Base-by-base conservation (phyloP, 2,113 vertebrate species). In the Paratilapia polleni region DNA sequence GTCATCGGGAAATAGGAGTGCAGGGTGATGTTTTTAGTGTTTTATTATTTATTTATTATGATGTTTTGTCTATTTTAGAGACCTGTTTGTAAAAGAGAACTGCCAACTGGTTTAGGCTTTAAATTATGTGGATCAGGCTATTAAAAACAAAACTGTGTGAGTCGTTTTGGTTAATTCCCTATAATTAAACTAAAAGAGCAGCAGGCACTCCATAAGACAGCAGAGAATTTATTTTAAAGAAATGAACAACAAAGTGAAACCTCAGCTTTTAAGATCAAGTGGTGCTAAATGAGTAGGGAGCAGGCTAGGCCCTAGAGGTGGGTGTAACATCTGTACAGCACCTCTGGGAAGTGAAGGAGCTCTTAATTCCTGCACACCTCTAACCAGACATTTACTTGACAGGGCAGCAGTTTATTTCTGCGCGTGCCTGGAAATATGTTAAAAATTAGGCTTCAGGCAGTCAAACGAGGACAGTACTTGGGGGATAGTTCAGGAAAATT, bases 301-400 rank as follows among this genome's bases (percentile, higher is more conserved):
- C 43, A 26, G 68, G 1, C 68, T 73, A 31, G 68, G 68, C 68
- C 47, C 26, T 9, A 34, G 47, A 73, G 68, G 68, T 41, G 47
- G 68, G 47, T 54, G 26, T 73, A 73, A 73, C 68, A 73, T 73
- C 68, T 73, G 68, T n/a, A 34, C 26, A 73, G 68, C 47, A 54
- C 68, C 47, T 73, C 68, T 73, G 68, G 47, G 68, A 54, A 52
- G 43, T 31, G 66, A 52, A 73, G 68, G 24, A 34, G 47, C 19
- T 73, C 26, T 73, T 47, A 73, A n/a, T 73, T 54, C 68, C 68
- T 54, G 47, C 4, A 31, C 68, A 34, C 68, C 68, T 34, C 68
- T 73, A 54, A 73, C 68, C 68, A 73, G 20, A 19, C 47, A n/a
- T 73, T 54, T 52, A 47, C 24, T 52, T 54, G 47, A 54, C 47